Base-by-base conservation (phyloP, 2,797 vertebrate genomes). In the Rhabdophis nuchalis region DNA sequence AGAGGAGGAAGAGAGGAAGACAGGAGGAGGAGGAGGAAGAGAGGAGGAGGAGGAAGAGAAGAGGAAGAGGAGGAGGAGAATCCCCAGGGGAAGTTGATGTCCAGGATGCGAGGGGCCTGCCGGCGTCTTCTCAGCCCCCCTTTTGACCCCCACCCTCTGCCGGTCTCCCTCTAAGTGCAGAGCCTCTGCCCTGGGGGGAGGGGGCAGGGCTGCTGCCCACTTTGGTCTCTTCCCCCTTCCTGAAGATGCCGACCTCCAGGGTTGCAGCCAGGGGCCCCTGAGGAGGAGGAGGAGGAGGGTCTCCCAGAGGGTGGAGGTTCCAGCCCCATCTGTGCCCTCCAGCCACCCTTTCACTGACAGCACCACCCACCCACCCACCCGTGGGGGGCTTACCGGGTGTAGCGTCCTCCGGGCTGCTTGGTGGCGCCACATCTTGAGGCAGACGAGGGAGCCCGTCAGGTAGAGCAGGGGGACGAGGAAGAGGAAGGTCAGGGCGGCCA, bases 381-480 rank as follows among this genome's bases (percentile, higher is more conserved):
- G 2, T 0, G 3, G 0, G 0, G 27, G 58, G 29, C 50, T 23
- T 29, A 53, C 23, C 0, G 4, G 36, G 4, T 11, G 12, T 5
- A 93, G 87, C 88, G 94, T 94, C 87, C 94, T 95, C 0, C 96
- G 94, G 2, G 57, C 4, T 0, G 96, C 95, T 96, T 98, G 97
- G 1, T 97, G 97, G 82, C 97, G 95, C 98, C 98, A 97, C 97
- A 97, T 97, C 96, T 97, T 98, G 93, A 98, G 97, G 86, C 97
- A 97, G 3, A 97, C 97, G 87, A 97, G 29, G 92, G 98, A 97
- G 93, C 98, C 96, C 86, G 96, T 94, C 54, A 98, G 96, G 93
- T 98, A 98, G 95, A 98, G 95, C 2, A 96, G 32, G 92, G 96
- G 97, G 91, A 96, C 97, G 94, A 98, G 97, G 95, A 98, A 98